Evolutionary conservation across 2,888 invertebrate species (phyloP).

Genomic region (Heteropelma amictum): DNA sequence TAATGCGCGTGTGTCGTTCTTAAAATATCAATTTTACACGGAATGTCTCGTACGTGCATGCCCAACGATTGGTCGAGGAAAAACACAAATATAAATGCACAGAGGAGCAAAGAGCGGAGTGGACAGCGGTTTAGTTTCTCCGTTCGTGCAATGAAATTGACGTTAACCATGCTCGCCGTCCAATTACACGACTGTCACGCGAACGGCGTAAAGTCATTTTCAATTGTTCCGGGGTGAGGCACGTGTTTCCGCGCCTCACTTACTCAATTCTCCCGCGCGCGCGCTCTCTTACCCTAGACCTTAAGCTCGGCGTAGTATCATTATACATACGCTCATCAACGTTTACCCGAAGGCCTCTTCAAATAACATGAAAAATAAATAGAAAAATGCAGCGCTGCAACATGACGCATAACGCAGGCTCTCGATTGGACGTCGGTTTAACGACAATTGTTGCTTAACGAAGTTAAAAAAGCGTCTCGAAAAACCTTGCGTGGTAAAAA

Average conservation of each 20-base stretch:
- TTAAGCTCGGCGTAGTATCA: too few relatives aligned
- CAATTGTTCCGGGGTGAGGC: constrained; percentile 44
- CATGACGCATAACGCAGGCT: too few relatives aligned
- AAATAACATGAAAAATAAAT: too few relatives aligned
- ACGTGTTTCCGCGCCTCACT: constrained; percentile 18
- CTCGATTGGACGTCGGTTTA: not conserved
- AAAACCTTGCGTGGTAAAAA: too few relatives aligned
- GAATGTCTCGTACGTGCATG: not conserved
- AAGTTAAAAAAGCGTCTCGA: not conserved
- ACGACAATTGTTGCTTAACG: not conserved
- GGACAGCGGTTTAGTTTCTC: constrained; percentile 38
- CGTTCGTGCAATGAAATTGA: constrained; percentile 47
- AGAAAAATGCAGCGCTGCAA: too few relatives aligned
- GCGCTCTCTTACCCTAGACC: constrained; percentile 14
- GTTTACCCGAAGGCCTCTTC: not conserved
- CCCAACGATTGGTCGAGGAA: too few relatives aligned
- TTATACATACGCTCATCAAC: not conserved
- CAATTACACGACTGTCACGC: constrained; percentile 56
- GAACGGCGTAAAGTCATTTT: constrained; percentile 53
- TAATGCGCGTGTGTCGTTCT: too few relatives aligned
- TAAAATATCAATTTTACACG: not conserved
- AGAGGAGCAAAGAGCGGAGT: constrained; percentile 7
- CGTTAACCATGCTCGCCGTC: constrained; percentile 50
- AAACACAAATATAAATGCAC: not conserved
- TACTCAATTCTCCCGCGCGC: constrained; percentile 18